phyloP scores from a whole-genome alignment of 2,797 vertebrate species.

The Platalea minor region DNA sequence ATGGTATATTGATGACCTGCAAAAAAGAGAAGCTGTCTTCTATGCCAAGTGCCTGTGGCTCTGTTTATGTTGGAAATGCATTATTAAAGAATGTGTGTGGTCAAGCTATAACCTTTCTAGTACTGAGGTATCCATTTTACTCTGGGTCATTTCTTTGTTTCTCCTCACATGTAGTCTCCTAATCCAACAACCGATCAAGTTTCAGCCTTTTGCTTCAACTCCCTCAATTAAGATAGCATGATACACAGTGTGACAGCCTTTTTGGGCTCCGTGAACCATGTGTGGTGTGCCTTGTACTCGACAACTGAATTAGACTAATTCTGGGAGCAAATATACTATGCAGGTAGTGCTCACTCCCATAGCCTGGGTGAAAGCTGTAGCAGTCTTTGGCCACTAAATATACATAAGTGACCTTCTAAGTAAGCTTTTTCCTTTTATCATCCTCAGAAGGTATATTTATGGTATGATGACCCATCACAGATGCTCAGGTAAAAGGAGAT shows the following conservation, averaged over 20 bases:
- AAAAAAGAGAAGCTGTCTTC: slow-evolving; percentile 64
- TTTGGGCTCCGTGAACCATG: neutral
- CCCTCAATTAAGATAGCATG: slow-evolving; percentile 6
- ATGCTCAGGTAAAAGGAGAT: neutral
- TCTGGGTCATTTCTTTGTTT: slow-evolving; percentile 57
- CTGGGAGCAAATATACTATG: neutral
- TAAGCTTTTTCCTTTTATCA: neutral
- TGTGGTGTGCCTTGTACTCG: neutral
- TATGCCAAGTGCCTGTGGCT: slow-evolving; percentile 54
- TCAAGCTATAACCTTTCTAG: slow-evolving; percentile 51
- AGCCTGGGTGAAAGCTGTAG: neutral
- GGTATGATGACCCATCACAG: neutral
- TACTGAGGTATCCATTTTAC: slow-evolving; percentile 36
- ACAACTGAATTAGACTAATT: neutral
- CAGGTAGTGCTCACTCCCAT: neutral
- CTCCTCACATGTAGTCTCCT: slow-evolving; percentile 35
- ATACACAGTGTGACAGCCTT: slow-evolving; percentile 11
- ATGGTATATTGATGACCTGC: slow-evolving; percentile 62
- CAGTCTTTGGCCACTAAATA: neutral
- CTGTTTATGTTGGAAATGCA: slow-evolving; percentile 65
- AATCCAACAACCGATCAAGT: slow-evolving; percentile 51
- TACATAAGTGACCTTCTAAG: neutral
- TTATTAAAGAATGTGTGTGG: slow-evolving; percentile 69
- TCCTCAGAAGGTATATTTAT: neutral
- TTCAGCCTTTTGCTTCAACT: slow-evolving; percentile 49